These are phyloP conservation scores for Actinopyga echinites DNA, from an alignment of 53 echinoderm and acorn worm species.

Conservation along the genomic window DNA sequence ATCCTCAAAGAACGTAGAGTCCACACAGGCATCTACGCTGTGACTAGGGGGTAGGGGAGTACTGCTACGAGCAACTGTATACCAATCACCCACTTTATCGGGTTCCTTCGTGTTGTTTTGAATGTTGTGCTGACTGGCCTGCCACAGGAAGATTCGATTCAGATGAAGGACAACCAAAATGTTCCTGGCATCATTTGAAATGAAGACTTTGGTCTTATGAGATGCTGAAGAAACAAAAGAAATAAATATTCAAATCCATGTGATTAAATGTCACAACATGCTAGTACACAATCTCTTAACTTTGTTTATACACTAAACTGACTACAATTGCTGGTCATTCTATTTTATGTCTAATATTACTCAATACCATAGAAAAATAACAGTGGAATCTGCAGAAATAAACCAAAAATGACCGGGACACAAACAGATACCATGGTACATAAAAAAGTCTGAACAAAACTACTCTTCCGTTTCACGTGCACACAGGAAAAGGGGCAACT, in stretches of 20 bases:
- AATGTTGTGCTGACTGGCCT: constrained; percentile 61
- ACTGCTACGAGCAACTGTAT: constrained; percentile 57
- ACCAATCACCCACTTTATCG: constrained; percentile 77
- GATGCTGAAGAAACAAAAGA: constrained; percentile 13
- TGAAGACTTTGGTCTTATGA: constrained; percentile 65
- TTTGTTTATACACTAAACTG: too few relatives aligned
- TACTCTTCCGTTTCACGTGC: too few relatives aligned
- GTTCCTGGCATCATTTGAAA: constrained; percentile 68
- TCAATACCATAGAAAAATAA: too few relatives aligned
- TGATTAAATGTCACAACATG: too few relatives aligned
- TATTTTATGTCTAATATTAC: too few relatives aligned
- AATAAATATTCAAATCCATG: not conserved
- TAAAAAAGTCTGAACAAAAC: too few relatives aligned
- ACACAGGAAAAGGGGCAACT: too few relatives aligned
- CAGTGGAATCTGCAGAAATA: too few relatives aligned
- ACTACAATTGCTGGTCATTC: too few relatives aligned
- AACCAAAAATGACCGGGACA: too few relatives aligned
- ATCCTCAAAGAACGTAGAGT: constrained; percentile 78
- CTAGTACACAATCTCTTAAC: too few relatives aligned
- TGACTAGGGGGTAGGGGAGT: constrained; percentile 66
- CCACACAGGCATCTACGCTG: constrained; percentile 64
- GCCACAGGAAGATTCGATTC: constrained; percentile 81
- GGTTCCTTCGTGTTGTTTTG: constrained; percentile 52
- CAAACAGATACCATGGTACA: too few relatives aligned
- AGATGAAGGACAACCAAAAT: constrained; percentile 80